These are phyloP conservation scores for Catalaphyllia jardinei DNA, from an alignment of 64 coral and sea anemone species.

Conservation along the genomic window DNA sequence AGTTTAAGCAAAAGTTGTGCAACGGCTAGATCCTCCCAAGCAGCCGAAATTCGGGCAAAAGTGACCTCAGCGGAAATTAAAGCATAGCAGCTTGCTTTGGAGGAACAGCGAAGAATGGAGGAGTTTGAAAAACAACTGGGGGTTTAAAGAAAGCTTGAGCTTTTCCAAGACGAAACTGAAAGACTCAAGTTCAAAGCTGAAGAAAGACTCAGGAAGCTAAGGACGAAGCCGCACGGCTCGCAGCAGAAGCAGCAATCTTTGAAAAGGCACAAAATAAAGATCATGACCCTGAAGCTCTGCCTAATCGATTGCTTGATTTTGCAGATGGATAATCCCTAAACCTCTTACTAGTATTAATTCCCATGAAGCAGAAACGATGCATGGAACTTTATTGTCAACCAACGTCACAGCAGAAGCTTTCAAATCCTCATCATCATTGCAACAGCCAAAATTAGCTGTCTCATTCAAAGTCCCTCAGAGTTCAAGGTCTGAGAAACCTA, in stretches of 20 bases:
- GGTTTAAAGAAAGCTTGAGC: not conserved
- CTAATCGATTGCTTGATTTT: constrained; percentile 14
- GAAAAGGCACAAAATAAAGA: not conserved
- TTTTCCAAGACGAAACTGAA: not conserved
- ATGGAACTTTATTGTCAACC: not conserved
- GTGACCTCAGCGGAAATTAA: constrained; percentile 5
- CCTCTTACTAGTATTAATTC: not conserved
- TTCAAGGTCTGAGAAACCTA: not conserved
- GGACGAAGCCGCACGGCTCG: not conserved
- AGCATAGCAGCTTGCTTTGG: constrained; percentile 6
- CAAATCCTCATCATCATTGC: not conserved
- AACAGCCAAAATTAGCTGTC: not conserved
- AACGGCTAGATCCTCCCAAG: not conserved
- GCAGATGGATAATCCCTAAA: not conserved
- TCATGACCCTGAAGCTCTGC: not conserved
- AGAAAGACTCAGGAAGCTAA: constrained; percentile 22
- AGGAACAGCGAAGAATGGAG: not conserved
- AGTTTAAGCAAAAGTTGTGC: not conserved
- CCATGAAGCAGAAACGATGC: not conserved
- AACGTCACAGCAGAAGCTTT: not conserved
- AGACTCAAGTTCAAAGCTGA: not conserved
- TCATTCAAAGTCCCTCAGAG: not conserved
- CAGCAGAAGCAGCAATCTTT: not conserved
- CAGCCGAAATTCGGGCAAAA: not conserved
- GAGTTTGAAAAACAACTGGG: constrained; percentile 1